Evolutionary conservation across 2,797 vertebrate species (phyloP).

Genomic region (Crenichthys baileyi): DNA sequence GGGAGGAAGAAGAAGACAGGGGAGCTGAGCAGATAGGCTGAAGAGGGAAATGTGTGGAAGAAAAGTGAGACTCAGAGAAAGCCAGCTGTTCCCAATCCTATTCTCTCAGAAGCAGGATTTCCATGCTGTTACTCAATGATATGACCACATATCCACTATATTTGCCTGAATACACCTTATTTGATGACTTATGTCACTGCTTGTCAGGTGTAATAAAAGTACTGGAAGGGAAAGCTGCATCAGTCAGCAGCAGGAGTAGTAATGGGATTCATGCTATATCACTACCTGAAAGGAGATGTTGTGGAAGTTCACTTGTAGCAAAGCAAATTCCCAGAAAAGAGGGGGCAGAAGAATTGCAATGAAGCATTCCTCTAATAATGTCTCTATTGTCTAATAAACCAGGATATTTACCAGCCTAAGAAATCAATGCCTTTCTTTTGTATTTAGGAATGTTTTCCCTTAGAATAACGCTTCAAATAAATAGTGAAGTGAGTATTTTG

Average conservation of each 20-base stretch:
- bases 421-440: neutral
- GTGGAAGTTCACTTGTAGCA: conserved; percentile 37
- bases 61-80: conserved; percentile 51
- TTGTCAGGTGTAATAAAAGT: conserved; percentile 80
- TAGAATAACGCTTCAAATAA: neutral
- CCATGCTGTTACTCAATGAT: conserved; percentile 69
- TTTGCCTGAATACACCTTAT: conserved; percentile 77
- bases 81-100: conserved; percentile 67
- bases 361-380: conserved; percentile 7
- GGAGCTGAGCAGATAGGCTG: conserved; percentile 41
- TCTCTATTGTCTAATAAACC: conserved; percentile 16
- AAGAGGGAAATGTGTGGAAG: conserved; percentile 51
- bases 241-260: conserved; percentile 64
- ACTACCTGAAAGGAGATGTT: conserved; percentile 45
- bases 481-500: conserved; percentile 17
- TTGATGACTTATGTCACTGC: conserved; percentile 78
- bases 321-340: conserved; percentile 6
- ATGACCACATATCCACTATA: conserved; percentile 63
- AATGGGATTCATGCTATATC: conserved; percentile 69
- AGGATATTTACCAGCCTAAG: conserved; percentile 17
- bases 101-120: conserved; percentile 74
- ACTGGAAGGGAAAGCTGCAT: conserved; percentile 66
- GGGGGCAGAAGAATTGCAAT: neutral
- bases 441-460: conserved; percentile 12
- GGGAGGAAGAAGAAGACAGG: conserved; percentile 54